Conservation (phyloP, 2,888 invertebrate genomes). For the Aleiodes leptofemur region DNA sequence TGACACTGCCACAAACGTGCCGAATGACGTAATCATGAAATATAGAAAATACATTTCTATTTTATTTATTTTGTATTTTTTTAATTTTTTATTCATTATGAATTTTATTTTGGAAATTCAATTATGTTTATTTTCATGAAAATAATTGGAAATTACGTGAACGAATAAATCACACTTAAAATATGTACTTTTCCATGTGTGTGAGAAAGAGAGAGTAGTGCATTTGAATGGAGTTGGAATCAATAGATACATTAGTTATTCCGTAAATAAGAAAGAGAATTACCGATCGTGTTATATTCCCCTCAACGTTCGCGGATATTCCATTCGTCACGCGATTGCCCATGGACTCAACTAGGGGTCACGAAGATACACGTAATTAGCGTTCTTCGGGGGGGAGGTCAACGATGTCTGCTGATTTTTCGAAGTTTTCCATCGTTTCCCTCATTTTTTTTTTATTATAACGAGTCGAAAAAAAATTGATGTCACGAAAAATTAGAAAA, state of each 20-base stretch:
- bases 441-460: constrained; percentile 2
- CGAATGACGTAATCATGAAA: constrained; percentile 1
- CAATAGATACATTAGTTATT: constrained; percentile 38
- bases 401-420: constrained; percentile 17
- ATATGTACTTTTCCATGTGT: background rate
- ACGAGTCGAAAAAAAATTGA: background rate
- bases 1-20: constrained; percentile 26
- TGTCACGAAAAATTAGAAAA: too few relatives aligned
- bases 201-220: background rate
- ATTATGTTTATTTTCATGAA: background rate
- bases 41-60: background rate
- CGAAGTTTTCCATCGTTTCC: background rate
- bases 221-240: constrained; percentile 15
- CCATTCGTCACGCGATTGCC: constrained; percentile 38
- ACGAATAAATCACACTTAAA: constrained; percentile 7
- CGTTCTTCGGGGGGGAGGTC: constrained; percentile 20
- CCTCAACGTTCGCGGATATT: constrained; percentile 14
- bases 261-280: constrained; percentile 41
- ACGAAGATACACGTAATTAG: constrained; percentile 40
- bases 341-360: constrained; percentile 21
- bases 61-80: background rate
- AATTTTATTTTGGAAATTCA: background rate
- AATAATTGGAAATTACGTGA: background rate
- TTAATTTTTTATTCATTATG: background rate
- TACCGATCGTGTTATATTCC: constrained; percentile 38